These are phyloP conservation scores for Cyprinodon tularosa DNA, from an alignment of 2,113 vertebrate species.

Conservation along the genomic window DNA sequence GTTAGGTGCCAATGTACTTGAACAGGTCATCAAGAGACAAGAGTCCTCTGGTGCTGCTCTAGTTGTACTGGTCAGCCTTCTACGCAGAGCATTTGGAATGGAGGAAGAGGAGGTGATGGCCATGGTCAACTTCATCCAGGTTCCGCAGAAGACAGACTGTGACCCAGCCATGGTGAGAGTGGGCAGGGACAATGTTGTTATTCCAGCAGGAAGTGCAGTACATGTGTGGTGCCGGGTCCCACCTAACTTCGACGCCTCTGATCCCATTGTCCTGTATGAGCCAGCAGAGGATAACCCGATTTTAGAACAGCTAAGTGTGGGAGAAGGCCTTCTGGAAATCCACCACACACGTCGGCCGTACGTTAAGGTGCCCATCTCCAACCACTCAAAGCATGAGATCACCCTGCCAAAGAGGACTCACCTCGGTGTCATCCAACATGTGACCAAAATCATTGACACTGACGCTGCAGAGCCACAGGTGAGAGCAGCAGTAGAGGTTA, in stretches of 20 bases:
- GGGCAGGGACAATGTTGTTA: background rate
- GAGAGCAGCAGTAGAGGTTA: background rate
- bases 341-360: background rate
- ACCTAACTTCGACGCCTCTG: constrained; percentile 1
- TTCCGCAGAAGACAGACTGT: background rate
- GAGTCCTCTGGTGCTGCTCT: background rate
- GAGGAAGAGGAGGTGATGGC: constrained; percentile 13
- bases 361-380: background rate
- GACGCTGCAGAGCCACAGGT: background rate
- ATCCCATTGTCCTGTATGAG: constrained; percentile 16
- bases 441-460: constrained; percentile 1
- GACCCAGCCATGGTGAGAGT: constrained; percentile 2
- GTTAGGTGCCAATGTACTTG: constrained; percentile 3
- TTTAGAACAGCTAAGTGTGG: constrained; percentile 7
- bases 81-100: constrained; percentile 16
- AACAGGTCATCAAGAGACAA: background rate
- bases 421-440: constrained; percentile 1
- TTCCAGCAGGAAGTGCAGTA: constrained; percentile 7
- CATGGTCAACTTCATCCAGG: constrained; percentile 32
- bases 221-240: constrained; percentile 16
- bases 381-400: constrained; percentile 1
- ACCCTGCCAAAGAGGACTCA: constrained; percentile 10
- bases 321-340: constrained; percentile 6
- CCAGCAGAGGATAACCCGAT: background rate
- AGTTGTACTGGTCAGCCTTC: background rate